phyloP scores from a whole-genome alignment of 2,797 vertebrate genomes.

The Coracias cyanogaster region DNA sequence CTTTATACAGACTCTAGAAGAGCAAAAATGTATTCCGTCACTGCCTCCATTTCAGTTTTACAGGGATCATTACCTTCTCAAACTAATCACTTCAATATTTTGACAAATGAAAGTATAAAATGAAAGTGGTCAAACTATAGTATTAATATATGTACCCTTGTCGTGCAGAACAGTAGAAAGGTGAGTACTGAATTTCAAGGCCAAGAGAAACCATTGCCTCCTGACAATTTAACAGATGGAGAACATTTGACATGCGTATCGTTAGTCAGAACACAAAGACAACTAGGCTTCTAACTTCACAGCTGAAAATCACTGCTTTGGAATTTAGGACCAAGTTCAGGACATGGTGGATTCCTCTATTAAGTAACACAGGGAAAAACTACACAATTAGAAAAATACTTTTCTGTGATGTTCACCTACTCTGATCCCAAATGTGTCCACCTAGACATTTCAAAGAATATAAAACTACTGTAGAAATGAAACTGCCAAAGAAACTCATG shows the following conservation, averaged over 20 bases:
- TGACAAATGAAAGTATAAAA: not conserved
- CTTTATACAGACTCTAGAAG: not conserved
- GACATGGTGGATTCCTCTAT: not conserved
- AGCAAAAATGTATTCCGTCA: not conserved
- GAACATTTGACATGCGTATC: not conserved
- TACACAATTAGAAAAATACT: not conserved
- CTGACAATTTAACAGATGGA: not conserved
- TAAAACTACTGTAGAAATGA: not conserved
- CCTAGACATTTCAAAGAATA: not conserved
- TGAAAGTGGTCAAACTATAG: not conserved
- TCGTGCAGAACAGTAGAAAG: not conserved
- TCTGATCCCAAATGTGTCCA: not conserved
- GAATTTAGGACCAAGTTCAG: not conserved
- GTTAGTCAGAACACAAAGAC: not conserved
- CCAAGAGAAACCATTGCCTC: not conserved
- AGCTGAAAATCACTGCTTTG: not conserved
- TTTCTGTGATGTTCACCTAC: not conserved
- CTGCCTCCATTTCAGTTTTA: not conserved
- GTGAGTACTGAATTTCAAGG: not conserved
- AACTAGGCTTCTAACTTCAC: not conserved
- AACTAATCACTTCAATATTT: not conserved
- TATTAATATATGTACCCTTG: not conserved
- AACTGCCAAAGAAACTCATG: not conserved
- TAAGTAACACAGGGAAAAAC: not conserved
- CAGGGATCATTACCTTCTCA: not conserved